Evolutionary conservation across 2,797 vertebrate genomes (phyloP).

Genomic region (Oreochromis grahami): DNA sequence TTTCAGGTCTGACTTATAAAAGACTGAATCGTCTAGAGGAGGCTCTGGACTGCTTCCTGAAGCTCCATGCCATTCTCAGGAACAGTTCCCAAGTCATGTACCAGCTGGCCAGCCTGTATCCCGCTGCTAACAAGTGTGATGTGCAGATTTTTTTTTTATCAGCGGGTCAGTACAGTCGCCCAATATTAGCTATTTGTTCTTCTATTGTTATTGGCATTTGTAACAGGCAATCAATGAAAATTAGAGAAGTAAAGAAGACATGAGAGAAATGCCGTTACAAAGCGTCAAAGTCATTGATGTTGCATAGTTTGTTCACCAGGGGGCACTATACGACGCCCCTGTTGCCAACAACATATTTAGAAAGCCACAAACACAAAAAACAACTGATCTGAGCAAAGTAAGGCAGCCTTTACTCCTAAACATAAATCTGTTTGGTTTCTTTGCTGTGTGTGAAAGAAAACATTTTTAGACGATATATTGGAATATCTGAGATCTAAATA

Average conservation of each 20-base stretch:
- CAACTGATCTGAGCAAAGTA: background rate
- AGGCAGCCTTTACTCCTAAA: background rate
- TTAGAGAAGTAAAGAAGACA: background rate
- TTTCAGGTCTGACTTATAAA: slow-evolving; percentile 88
- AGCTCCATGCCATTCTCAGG: slow-evolving; percentile 91
- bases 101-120: slow-evolving; percentile 94
- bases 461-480: background rate
- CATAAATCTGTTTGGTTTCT: background rate
- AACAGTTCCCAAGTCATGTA: slow-evolving; percentile 91
- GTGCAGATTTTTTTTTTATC: background rate
- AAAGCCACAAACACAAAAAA: background rate
- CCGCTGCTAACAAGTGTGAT: slow-evolving; percentile 30
- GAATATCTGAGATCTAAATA: background rate
- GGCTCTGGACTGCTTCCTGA: slow-evolving; percentile 92
- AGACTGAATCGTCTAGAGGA: slow-evolving; percentile 86
- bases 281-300: background rate
- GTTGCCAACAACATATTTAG: background rate
- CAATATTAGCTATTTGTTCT: background rate
- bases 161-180: background rate
- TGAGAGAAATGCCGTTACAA: background rate
- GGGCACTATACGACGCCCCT: background rate
- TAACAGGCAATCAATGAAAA: background rate
- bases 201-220: background rate
- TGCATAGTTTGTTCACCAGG: background rate
- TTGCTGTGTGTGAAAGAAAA: background rate